These are phyloP conservation scores for Penelope pileata DNA, from an alignment of 2,113 vertebrate genomes.

Conservation along the genomic window DNA sequence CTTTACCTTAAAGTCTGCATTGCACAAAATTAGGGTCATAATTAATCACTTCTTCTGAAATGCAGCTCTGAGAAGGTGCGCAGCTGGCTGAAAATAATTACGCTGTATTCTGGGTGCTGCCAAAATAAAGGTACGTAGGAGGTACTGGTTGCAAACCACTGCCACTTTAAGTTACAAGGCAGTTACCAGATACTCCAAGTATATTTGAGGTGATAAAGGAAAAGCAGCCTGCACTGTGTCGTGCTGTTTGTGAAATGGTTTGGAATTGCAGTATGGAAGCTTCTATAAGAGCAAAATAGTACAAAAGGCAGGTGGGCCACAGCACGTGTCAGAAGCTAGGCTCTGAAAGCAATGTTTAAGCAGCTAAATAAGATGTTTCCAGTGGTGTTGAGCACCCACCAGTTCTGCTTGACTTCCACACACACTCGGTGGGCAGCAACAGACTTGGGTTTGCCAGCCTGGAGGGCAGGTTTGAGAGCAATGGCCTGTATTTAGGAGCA, in stretches of 20 bases:
- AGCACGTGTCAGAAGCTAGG: neutral
- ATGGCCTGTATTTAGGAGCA: neutral
- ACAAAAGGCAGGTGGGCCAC: neutral
- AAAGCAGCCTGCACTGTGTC: rapidly evolving
- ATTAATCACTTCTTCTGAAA: neutral
- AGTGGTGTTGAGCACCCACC: neutral
- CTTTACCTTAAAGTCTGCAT: neutral
- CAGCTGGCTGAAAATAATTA: constrained; percentile 9
- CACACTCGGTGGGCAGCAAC: neutral
- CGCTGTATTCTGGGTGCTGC: neutral
- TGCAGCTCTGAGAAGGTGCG: neutral
- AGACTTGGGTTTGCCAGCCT: neutral
- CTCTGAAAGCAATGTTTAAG: neutral
- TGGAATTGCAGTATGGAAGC: neutral
- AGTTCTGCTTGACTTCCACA: neutral
- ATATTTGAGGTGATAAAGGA: neutral
- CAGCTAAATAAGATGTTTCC: neutral
- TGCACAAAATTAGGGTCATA: neutral
- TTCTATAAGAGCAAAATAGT: neutral
- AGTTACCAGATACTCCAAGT: neutral
- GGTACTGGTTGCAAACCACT: neutral
- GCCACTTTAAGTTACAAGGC: neutral
- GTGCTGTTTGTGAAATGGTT: neutral
- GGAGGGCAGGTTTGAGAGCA: neutral
- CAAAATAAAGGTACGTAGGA: neutral